These are phyloP conservation scores for Brachypodius melanocephalos DNA, from an alignment of 2,113 vertebrate genomes.

Conservation along the genomic window DNA sequence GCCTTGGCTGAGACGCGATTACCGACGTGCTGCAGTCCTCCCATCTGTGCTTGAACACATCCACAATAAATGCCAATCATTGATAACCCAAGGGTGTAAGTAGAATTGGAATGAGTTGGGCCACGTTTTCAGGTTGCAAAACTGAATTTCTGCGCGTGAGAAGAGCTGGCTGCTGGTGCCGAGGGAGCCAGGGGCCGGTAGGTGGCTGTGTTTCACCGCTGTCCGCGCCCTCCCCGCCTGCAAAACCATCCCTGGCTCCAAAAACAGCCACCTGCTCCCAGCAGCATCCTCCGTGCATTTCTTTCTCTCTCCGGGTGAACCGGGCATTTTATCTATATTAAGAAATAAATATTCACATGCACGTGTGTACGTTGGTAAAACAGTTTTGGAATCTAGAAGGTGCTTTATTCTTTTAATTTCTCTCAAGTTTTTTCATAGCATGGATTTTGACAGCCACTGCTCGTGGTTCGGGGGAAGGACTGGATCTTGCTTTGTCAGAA, in stretches of 20 bases:
- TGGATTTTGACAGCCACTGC: background rate
- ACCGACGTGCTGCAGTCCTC: accelerated
- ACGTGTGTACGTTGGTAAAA: accelerated
- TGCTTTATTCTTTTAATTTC: background rate
- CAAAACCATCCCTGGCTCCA: accelerated
- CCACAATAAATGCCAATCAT: background rate
- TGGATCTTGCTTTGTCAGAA: background rate
- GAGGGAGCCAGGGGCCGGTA: background rate
- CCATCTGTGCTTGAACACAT: background rate
- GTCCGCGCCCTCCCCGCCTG: accelerated
- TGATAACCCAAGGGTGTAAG: background rate
- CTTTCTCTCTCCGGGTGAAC: accelerated
- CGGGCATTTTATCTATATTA: accelerated
- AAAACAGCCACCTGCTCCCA: background rate
- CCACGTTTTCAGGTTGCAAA: background rate
- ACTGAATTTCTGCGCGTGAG: accelerated
- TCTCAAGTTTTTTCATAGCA: background rate
- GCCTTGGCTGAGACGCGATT: background rate
- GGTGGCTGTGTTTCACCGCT: conserved; percentile 31
- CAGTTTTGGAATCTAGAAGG: background rate
- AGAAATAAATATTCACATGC: background rate
- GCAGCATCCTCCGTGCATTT: background rate
- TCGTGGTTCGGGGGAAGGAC: background rate
- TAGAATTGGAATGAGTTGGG: background rate
- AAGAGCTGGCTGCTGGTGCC: background rate